These are phyloP conservation scores for Thaleichthys pacificus DNA, from an alignment of 2,797 vertebrate species.

Conservation along the genomic window DNA sequence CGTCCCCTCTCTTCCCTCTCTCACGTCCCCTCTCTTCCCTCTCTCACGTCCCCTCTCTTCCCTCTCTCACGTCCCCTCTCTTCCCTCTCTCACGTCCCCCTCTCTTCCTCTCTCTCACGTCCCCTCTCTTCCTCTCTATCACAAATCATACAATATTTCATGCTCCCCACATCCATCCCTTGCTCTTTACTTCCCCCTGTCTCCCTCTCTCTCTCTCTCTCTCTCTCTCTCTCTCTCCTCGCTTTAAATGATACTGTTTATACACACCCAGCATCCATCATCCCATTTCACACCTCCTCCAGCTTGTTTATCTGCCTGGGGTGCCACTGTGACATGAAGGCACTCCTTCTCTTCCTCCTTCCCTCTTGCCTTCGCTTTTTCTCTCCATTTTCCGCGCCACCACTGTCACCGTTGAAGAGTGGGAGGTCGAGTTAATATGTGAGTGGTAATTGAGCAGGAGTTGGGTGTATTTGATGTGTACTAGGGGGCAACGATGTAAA, in stretches of 20 bases:
- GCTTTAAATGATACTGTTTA: slow-evolving; percentile 72
- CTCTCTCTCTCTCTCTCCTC: slow-evolving; percentile 46
- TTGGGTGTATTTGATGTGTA: slow-evolving; percentile 57
- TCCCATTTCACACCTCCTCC: slow-evolving; percentile 73
- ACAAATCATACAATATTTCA: not conserved
- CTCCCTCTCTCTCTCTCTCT: not conserved
- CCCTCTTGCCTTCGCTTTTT: not conserved
- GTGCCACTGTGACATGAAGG: slow-evolving; percentile 70
- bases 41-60: not conserved
- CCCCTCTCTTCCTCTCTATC: slow-evolving; percentile 16
- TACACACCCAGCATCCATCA: slow-evolving; percentile 72
- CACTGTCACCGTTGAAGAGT: slow-evolving; percentile 9
- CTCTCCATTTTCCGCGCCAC: not conserved
- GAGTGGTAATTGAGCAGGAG: slow-evolving; percentile 65
- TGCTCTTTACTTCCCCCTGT: not conserved
- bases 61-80: not conserved
- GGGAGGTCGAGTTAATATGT: slow-evolving; percentile 53
- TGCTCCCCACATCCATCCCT: not conserved
- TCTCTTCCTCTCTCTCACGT: not conserved
- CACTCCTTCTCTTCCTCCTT: slow-evolving; percentile 41
- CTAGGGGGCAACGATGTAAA: slow-evolving; percentile 51
- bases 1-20: not conserved
- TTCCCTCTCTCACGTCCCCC: slow-evolving; percentile 5
- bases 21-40: not conserved
- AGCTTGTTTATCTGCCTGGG: slow-evolving; percentile 71